Evolutionary conservation across 2,888 invertebrate genomes (phyloP).

Genomic region (Panzeria rudis): DNA sequence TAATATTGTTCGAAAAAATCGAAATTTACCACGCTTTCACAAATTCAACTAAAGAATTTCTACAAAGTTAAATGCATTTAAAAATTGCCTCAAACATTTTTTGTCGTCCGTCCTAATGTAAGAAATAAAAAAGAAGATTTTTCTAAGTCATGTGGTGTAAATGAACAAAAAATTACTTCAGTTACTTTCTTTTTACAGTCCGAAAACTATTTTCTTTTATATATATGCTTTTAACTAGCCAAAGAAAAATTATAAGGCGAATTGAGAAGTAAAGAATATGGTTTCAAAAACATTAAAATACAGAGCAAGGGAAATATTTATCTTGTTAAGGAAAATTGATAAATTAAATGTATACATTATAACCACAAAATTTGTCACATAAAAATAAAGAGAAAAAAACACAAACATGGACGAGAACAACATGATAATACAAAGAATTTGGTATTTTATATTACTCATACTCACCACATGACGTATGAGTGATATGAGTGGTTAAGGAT

Average conservation of each 20-base stretch:
- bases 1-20: no score
- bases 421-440: not conserved
- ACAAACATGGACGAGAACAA: not conserved
- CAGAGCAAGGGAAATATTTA: slow-evolving; percentile 38
- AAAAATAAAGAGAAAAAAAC: slow-evolving; percentile 1
- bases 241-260: not conserved
- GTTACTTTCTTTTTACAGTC: not conserved
- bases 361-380: slow-evolving; percentile 60
- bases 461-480: slow-evolving; percentile 36
- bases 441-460: slow-evolving; percentile 3
- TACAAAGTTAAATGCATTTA: no score
- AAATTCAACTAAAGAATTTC: no score
- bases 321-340: slow-evolving; percentile 56
- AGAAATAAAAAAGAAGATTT: not conserved
- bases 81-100: not conserved
- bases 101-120: not conserved
- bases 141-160: not conserved
- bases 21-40: no score
- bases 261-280: not conserved
- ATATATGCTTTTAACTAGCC: not conserved
- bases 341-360: slow-evolving; percentile 35
- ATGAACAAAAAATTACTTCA: not conserved
- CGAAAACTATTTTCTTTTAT: not conserved
- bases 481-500: not conserved
- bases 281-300: not conserved